Conservation (phyloP, 2,113 vertebrate genomes). For the Leptobrachium ailaonicum region DNA sequence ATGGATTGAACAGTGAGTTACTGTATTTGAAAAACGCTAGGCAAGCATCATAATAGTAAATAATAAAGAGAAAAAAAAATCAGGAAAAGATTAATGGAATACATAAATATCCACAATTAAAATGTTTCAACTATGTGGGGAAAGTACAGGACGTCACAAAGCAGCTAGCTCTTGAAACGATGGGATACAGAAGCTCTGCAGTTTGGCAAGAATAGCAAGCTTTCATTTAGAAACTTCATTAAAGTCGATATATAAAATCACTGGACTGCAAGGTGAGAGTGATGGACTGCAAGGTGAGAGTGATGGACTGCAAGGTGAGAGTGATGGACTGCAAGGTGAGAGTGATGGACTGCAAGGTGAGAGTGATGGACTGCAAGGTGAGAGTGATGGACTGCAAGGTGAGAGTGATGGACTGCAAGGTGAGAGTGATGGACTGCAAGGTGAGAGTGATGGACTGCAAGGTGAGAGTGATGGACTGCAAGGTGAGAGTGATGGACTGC, state of each 20-base stretch:
- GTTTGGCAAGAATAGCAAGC: conserved; percentile 46
- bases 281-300: no score
- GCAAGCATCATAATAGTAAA: conserved; percentile 19
- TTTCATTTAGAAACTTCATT: conserved; percentile 50
- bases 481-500: no score
- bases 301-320: no score
- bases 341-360: no score
- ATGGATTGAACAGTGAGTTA: conserved; percentile 12
- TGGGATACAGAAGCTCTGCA: conserved; percentile 30
- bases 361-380: no score
- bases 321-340: no score
- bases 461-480: no score
- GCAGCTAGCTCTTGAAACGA: conserved; percentile 26
- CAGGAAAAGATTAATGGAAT: conserved; percentile 1
- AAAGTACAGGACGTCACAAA: conserved; percentile 34
- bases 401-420: no score
- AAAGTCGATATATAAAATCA: conserved; percentile 47
- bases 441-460: no score
- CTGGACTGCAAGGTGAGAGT: not conserved
- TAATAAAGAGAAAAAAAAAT: conserved; percentile 7
- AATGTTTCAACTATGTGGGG: conserved; percentile 17
- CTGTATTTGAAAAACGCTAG: conserved; percentile 2
- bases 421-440: no score
- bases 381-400: no score
- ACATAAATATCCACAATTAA: conserved; percentile 26